Conservation (phyloP, 2,113 vertebrate species). For the Megaptera novaeangliae region DNA sequence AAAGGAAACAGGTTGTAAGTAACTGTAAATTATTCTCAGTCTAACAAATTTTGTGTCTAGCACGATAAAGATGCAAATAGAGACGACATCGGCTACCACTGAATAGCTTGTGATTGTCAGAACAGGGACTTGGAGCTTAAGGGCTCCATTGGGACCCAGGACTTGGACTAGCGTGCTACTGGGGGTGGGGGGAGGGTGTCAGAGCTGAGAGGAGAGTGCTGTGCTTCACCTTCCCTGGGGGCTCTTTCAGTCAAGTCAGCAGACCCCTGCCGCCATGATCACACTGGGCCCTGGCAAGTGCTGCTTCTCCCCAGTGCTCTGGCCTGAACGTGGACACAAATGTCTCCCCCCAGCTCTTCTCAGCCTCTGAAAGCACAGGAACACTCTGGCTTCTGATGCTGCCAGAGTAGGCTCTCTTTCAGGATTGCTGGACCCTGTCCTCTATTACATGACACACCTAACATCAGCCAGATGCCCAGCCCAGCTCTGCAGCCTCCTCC, state of each 20-base stretch:
- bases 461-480: neutral
- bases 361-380: neutral
- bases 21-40: slow-evolving; percentile 60
- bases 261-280: too few relatives aligned
- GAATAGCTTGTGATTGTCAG: neutral
- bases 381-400: neutral
- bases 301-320: neutral
- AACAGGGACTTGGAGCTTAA: neutral
- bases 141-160: neutral
- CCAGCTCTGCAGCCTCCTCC: neutral
- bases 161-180: neutral
- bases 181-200: neutral
- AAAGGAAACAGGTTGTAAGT: slow-evolving; percentile 58
- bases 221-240: neutral
- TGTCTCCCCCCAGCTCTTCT: neutral
- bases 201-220: neutral
- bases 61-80: slow-evolving; percentile 45
- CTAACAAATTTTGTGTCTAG: slow-evolving; percentile 67
- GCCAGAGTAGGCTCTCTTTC: neutral
- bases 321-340: neutral
- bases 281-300: neutral
- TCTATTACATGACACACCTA: neutral
- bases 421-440: neutral
- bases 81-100: neutral
- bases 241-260: neutral